Percentiles rank a stretch among this genome's conserved stretches.
phyloP scores from a whole-genome alignment of 2,113 vertebrate genomes.

The Rousettus leschenaultii region DNA sequence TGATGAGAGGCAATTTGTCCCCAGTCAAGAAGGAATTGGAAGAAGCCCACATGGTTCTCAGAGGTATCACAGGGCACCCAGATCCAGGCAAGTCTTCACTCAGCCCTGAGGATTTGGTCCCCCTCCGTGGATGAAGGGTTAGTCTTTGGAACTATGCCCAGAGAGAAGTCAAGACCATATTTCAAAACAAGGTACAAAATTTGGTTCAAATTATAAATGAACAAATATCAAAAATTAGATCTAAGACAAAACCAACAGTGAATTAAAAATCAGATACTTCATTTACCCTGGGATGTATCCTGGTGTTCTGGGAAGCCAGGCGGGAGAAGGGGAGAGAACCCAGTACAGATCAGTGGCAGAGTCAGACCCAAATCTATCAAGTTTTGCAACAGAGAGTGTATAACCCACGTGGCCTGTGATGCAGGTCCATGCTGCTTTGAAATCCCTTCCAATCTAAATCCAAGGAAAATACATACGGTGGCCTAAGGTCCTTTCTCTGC shows the following conservation, averaged over 20 bases:
- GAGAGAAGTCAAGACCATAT: conserved; percentile 15
- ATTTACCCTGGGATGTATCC: background rate
- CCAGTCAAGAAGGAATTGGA: background rate
- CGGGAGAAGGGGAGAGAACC: background rate
- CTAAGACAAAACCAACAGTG: conserved; percentile 30
- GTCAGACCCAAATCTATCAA: background rate
- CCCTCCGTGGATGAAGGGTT: background rate
- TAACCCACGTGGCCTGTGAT: background rate
- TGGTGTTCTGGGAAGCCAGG: background rate
- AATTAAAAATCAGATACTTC: conserved; percentile 43
- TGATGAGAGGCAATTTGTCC: background rate
- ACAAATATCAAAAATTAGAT: conserved; percentile 50
- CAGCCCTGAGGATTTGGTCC: background rate
- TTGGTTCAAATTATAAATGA: background rate
- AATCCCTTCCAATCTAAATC: background rate
- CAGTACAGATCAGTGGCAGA: background rate
- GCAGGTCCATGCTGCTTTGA: background rate
- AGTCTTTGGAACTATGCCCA: background rate
- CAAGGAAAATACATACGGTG: background rate
- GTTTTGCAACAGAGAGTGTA: background rate
- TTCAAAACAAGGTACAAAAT: background rate
- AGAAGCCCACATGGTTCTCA: background rate
- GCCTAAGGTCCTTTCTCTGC: background rate
- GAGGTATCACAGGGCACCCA: background rate
- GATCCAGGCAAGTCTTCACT: background rate